Conservation (phyloP, 1,140 invertebrate genomes). For the Hermetia illucens region DNA sequence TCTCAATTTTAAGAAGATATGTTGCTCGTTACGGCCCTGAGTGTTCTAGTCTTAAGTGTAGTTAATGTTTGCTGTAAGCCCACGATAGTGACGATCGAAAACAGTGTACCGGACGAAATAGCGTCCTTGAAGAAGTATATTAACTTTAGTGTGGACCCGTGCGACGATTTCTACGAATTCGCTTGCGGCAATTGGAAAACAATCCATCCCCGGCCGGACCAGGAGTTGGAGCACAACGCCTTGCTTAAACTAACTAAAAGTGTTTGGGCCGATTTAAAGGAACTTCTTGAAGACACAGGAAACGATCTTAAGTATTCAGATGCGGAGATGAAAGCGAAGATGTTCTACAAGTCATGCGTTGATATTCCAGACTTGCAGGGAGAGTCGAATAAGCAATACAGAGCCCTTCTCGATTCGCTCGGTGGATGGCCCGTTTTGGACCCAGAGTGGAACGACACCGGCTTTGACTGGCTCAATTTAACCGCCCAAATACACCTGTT, state of each 20-base stretch:
- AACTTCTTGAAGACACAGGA: constrained; percentile 14
- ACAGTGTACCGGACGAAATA: too few relatives aligned
- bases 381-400: constrained; percentile 36
- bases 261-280: constrained; percentile 12
- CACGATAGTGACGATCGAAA: too few relatives aligned
- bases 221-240: constrained; percentile 34
- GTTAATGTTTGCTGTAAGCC: too few relatives aligned
- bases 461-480: constrained; percentile 48
- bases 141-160: constrained; percentile 45
- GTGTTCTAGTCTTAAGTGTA: too few relatives aligned
- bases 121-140: too few relatives aligned
- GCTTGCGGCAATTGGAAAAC: constrained; percentile 44
- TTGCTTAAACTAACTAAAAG: constrained; percentile 12
- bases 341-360: constrained; percentile 22
- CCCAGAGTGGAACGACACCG: constrained; percentile 39
- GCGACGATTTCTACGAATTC: constrained; percentile 58
- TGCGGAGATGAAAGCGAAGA: constrained; percentile 33
- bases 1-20: too few relatives aligned
- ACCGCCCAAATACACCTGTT: constrained; percentile 43
- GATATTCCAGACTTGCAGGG: constrained; percentile 36
- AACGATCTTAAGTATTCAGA: constrained; percentile 25
- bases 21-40: too few relatives aligned
- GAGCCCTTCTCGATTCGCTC: constrained; percentile 39
- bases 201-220: constrained; percentile 35
- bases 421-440: constrained; percentile 64